Conservation (phyloP, 2,113 vertebrate species). For the Terrapene triunguis region DNA sequence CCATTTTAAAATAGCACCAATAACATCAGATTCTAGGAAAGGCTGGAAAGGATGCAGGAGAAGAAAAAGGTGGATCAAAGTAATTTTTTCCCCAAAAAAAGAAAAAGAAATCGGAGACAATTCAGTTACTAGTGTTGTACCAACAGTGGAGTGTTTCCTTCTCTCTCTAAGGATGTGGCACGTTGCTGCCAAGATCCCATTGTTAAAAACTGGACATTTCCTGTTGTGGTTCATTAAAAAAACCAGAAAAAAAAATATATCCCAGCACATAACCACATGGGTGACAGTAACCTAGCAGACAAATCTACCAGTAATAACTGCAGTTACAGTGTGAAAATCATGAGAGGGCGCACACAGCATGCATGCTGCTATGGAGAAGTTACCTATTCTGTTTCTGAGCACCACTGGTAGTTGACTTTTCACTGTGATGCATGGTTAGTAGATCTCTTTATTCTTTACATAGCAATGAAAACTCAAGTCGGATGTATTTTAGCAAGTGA, state of each 20-base stretch:
- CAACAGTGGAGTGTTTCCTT: background rate
- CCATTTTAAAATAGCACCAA: background rate
- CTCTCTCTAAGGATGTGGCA: background rate
- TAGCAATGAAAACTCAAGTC: background rate
- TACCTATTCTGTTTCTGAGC: too few species aligned
- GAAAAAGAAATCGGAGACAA: background rate
- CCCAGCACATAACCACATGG: background rate
- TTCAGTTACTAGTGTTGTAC: background rate
- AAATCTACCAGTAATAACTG: too few species aligned
- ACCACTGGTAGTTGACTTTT: background rate
- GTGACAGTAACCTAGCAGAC: background rate
- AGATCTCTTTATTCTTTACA: background rate
- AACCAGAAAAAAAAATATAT: background rate
- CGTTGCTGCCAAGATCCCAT: background rate
- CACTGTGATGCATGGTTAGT: conserved; percentile 2
- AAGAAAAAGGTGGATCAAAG: conserved; percentile 65
- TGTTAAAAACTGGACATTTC: background rate
- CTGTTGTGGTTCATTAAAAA: background rate
- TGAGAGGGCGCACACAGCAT: background rate
- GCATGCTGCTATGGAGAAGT: background rate
- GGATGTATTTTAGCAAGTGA: background rate
- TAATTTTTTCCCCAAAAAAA: background rate
- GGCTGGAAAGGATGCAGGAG: conserved; percentile 32
- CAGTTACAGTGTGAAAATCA: background rate
- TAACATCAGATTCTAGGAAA: conserved; percentile 61